A percentile compares a stretch with the other conserved stretches of the same genome.
phyloP scores from a whole-genome alignment of 2,888 invertebrate species.

The Dromius quadrimaculatus region DNA sequence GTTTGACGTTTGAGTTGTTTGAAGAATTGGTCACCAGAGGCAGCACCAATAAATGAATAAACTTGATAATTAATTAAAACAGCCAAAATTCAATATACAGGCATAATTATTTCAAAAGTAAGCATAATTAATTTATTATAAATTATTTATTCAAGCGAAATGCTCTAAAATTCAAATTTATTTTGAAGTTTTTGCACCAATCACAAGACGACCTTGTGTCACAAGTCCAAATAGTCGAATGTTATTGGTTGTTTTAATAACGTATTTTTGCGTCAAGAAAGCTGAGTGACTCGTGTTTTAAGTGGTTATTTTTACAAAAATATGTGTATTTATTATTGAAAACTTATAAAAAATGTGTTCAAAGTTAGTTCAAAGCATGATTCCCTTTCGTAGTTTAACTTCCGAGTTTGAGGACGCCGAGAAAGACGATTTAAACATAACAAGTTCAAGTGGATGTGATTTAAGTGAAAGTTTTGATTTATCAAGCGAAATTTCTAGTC shows the following conservation, averaged over 20 bases:
- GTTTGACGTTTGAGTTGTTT: neutral
- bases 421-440: constrained; percentile 61
- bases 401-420: constrained; percentile 56
- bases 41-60: no score
- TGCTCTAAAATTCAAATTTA: no score
- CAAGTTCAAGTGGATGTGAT: constrained; percentile 71
- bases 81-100: no score
- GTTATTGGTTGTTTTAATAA: constrained; percentile 30
- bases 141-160: no score
- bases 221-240: no score
- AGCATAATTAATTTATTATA: no score
- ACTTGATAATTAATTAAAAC: no score
- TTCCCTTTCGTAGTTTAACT: constrained; percentile 57
- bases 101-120: no score
- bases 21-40: neutral
- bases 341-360: neutral
- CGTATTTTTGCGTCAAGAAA: constrained; percentile 42
- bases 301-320: constrained; percentile 3
- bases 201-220: no score
- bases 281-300: constrained; percentile 25
- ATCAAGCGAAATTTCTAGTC: constrained; percentile 72
- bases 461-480: constrained; percentile 75
- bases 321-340: constrained; percentile 1
- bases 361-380: constrained; percentile 56
- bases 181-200: no score